Percentiles rank a stretch among this genome's conserved stretches.
These are phyloP conservation scores for Lithobates pipiens DNA, from an alignment of 2,797 vertebrate species.

Conservation along the genomic window DNA sequence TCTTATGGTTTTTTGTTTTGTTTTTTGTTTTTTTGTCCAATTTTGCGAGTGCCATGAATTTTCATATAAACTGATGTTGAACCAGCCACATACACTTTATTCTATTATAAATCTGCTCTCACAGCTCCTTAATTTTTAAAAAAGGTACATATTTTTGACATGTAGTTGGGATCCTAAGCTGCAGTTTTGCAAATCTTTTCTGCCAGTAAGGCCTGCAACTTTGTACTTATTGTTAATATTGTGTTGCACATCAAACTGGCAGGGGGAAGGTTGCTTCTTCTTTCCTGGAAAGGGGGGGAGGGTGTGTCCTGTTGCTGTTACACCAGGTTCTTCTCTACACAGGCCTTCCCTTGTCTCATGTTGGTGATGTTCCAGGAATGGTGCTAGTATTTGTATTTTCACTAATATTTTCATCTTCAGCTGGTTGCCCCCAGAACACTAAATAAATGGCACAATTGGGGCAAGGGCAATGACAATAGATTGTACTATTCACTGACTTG, in stretches of 20 bases:
- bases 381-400: slow-evolving; percentile 48
- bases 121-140: slow-evolving; percentile 28
- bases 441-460: slow-evolving; percentile 55
- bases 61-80: slow-evolving; percentile 40
- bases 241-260: slow-evolving; percentile 38
- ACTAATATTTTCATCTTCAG: slow-evolving; percentile 2
- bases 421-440: slow-evolving; percentile 21
- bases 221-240: background rate
- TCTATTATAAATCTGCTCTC: slow-evolving; percentile 32
- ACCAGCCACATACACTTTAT: slow-evolving; percentile 20
- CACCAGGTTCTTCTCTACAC: background rate
- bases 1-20: background rate
- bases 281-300: background rate
- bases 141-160: slow-evolving; percentile 54
- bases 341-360: slow-evolving; percentile 1
- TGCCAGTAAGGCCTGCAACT: slow-evolving; percentile 18
- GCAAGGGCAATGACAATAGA: slow-evolving; percentile 29
- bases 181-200: slow-evolving; percentile 1
- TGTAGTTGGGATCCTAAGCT: slow-evolving; percentile 19
- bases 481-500: slow-evolving; percentile 47
- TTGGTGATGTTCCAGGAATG: slow-evolving; percentile 16
- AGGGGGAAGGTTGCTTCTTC: background rate
- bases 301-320: background rate
- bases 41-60: slow-evolving; percentile 38
- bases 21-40: too few species aligned